Conservation (phyloP, 1,140 invertebrate species). For the Bombus sylvicola region DNA sequence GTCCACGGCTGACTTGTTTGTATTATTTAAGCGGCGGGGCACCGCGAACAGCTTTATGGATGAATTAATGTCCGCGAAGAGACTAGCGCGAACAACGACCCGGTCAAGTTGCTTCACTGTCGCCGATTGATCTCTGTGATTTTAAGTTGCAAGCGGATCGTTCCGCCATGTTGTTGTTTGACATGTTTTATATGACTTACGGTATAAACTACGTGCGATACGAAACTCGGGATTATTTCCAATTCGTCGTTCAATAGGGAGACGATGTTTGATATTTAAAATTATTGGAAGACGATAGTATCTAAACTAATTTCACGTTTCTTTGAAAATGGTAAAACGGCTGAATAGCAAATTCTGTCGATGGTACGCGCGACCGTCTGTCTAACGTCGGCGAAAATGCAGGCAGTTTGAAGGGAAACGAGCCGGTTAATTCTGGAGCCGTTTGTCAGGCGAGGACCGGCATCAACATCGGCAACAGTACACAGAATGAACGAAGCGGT, state of each 20-base stretch:
- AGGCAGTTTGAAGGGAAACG: slow-evolving; percentile 50
- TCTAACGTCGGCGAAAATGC: slow-evolving; percentile 13
- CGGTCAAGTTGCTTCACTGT: not conserved
- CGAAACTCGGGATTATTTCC: no score
- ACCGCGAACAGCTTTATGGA: slow-evolving; percentile 23
- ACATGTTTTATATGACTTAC: no score
- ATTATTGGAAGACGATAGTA: no score
- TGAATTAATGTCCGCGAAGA: slow-evolving; percentile 8
- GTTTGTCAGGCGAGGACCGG: slow-evolving; percentile 57
- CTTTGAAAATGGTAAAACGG: not conserved
- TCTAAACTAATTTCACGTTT: no score
- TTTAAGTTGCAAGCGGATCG: not conserved
- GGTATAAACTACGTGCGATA: no score
- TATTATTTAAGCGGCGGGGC: slow-evolving; percentile 28
- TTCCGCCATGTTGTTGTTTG: not conserved
- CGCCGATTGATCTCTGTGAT: not conserved
- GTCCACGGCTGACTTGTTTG: slow-evolving; percentile 18
- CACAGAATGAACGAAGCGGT: slow-evolving; percentile 52
- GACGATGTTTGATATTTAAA: no score
- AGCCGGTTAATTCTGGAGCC: slow-evolving; percentile 76
- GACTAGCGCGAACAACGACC: not conserved
- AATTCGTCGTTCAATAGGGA: no score
- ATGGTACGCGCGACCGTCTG: no score
- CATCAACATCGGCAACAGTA: slow-evolving; percentile 32
- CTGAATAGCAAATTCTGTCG: not conserved